Evolutionary conservation across 2,797 vertebrate species (phyloP), one percentile per base, ranked within the genome.

Genomic region (Spatula versicolor): DNA sequence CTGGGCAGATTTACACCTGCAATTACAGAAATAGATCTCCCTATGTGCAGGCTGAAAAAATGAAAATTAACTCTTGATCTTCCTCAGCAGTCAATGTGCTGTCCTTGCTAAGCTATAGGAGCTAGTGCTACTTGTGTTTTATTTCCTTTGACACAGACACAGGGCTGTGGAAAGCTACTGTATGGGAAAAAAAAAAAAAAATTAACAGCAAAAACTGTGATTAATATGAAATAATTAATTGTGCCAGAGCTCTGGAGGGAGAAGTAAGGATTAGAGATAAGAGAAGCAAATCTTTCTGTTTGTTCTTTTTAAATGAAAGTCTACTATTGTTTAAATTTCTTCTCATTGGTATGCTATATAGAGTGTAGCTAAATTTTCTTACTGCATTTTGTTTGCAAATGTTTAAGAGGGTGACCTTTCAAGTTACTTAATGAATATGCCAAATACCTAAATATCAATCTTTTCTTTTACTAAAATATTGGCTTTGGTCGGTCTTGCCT

Each of bases 181-280:
- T 5, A 48, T 89, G 62, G 79, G 78, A 37, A 48, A 45, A 93
- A 84, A 60, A 64, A 83, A 80, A 37, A 48, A 45, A 41, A 93
- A 81, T 9, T 85, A 92, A 94, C 88, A 84, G 86, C 91, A 48
- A 83, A 62, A 64, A 56, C 82, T 85, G 6, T 30, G 88, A 93
- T 96, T 96, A 97, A 93, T 68, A 48, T 18, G 72, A 95, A 96
- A 93, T 77, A 77, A 83, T 82, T 97, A 97, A 97, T 93, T 97
- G 96, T 82, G 90, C 83, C 60, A 43, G 90, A 46, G 21, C 91
- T 77, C 94, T 87, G 72, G 96, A 83, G 97, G 84, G 87, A 71
- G 66, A n/a, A 63, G 91, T 73, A 86, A 83, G 87, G 83, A 86
- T 93, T 55, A 86, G 93, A 85, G 88, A 91, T 78, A 87, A 88